Conservation (phyloP, 2,113 vertebrate genomes). For the Channa maculata region DNA sequence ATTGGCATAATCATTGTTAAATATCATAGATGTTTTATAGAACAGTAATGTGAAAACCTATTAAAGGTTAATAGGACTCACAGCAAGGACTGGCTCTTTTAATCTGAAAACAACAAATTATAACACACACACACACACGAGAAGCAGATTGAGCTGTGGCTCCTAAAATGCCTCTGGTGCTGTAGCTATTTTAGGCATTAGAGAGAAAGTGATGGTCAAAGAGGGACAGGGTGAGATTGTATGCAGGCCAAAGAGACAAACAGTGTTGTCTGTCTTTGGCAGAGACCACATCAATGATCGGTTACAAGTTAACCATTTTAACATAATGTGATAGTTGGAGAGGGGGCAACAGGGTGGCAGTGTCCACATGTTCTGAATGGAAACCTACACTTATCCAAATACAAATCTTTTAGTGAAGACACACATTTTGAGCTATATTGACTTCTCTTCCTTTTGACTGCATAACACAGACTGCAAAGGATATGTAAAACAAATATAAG, state of each 20-base stretch:
- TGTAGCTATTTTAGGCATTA: conserved; percentile 69
- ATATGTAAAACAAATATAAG: no score
- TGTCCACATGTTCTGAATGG: neutral
- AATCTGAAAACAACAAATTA: no score
- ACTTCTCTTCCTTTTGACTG: neutral
- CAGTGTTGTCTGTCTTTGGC: conserved; percentile 1
- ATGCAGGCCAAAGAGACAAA: conserved; percentile 5
- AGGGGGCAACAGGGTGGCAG: neutral
- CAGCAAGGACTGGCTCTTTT: neutral
- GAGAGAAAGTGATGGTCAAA: conserved; percentile 24
- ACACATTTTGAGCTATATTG: neutral
- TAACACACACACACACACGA: conserved; percentile 1
- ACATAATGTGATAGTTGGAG: neutral
- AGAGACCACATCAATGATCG: neutral
- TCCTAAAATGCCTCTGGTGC: conserved; percentile 46
- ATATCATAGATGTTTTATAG: no score
- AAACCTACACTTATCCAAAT: neutral
- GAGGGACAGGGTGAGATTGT: conserved; percentile 14
- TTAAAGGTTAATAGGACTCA: conserved; percentile 3
- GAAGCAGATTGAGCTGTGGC: conserved; percentile 30
- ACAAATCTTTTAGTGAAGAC: neutral
- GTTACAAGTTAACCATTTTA: conserved; percentile 8
- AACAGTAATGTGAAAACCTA: neutral
- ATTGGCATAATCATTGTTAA: neutral
- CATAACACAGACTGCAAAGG: neutral